A percentile compares a stretch with the other conserved stretches of the same genome.
Conservation (phyloP, 1,140 invertebrate genomes). For the Phenacoccus solenopsis region DNA sequence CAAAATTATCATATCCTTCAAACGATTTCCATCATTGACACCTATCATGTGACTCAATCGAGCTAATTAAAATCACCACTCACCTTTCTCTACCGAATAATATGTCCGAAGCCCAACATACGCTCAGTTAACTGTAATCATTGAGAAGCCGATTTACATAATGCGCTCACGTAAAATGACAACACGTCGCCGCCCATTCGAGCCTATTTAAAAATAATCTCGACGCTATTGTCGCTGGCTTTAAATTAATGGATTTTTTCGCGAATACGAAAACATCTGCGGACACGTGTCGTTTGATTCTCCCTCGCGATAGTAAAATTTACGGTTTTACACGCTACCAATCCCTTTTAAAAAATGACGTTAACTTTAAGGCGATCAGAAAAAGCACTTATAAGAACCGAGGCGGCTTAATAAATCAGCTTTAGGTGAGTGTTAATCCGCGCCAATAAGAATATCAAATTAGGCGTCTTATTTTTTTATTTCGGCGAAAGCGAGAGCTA, state of each 20-base stretch:
- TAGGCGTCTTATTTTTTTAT: background rate
- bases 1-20: no score
- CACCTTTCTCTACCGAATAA: background rate
- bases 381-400: constrained; percentile 8
- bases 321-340: background rate
- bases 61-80: background rate
- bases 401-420: background rate
- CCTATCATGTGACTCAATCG: background rate
- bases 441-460: background rate
- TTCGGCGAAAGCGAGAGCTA: background rate
- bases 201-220: constrained; percentile 14
- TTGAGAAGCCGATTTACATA: background rate
- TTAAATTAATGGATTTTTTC: constrained; percentile 10
- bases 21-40: no score
- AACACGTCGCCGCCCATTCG: background rate
- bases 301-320: background rate
- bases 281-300: constrained; percentile 12
- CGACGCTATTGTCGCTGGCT: background rate
- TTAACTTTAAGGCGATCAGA: background rate
- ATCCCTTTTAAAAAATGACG: background rate
- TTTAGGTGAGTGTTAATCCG: background rate
- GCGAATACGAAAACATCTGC: constrained; percentile 7
- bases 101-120: no score
- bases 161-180: background rate
- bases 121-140: background rate